Evolutionary conservation across 2,113 vertebrate genomes (phyloP).

Genomic region (Colaptes auratus): DNA sequence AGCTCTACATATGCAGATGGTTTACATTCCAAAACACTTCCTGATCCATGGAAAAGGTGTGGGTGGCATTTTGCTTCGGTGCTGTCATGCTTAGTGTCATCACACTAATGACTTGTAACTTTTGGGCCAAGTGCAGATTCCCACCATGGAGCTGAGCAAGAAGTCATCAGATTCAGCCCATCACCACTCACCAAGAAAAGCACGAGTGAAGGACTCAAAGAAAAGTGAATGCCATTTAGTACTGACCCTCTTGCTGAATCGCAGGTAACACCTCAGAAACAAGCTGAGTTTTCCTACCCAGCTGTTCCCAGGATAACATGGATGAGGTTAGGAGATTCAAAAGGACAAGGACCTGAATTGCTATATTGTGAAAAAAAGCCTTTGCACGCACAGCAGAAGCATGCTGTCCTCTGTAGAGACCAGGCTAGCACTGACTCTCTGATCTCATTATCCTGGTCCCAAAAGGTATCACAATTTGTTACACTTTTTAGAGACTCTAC

Average conservation of each 20-base stretch:
- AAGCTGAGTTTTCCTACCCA: neutral
- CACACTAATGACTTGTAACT: neutral
- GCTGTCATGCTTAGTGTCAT: neutral
- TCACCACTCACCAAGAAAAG: neutral
- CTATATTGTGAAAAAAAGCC: neutral
- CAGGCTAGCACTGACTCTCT: neutral
- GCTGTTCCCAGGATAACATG: neutral
- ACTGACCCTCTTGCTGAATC: neutral
- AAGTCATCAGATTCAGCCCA: neutral
- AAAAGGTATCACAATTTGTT: slow-evolving; percentile 15
- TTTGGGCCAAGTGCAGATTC: neutral
- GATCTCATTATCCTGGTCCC: neutral
- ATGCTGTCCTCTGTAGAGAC: neutral
- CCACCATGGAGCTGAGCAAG: neutral
- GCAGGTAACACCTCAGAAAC: neutral
- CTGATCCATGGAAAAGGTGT: neutral
- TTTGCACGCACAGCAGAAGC: neutral
- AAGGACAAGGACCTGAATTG: neutral
- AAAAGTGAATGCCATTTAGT: neutral
- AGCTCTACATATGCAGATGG: neutral
- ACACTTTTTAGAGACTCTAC: neutral
- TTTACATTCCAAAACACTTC: neutral
- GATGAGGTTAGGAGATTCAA: neutral
- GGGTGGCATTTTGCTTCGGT: neutral
- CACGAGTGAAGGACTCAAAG: neutral